A percentile compares a stretch with the other conserved stretches of the same genome.
phyloP scores from a whole-genome alignment of 2,797 vertebrate genomes.

The Phalanger gymnotis region DNA sequence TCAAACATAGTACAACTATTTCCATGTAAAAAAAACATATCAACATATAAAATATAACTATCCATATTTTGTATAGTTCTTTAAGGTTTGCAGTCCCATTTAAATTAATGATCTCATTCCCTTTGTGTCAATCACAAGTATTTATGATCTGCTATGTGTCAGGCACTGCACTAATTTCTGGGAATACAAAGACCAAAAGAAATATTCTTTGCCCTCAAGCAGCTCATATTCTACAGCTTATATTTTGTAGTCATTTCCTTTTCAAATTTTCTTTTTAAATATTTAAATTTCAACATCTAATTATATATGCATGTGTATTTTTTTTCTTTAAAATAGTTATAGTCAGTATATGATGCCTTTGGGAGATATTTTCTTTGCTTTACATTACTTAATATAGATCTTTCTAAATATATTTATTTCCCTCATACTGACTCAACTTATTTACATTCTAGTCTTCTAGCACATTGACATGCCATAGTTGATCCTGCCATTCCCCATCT shows the following conservation, averaged over 20 bases:
- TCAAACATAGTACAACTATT: background rate
- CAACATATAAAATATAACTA: background rate
- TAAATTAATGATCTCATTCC: background rate
- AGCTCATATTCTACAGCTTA: background rate
- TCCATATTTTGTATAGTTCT: background rate
- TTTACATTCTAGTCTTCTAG: background rate
- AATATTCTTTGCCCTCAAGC: background rate
- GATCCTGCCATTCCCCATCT: background rate
- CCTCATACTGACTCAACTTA: background rate
- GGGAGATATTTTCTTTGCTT: background rate
- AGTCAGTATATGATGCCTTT: background rate
- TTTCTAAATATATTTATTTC: background rate
- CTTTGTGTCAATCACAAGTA: background rate
- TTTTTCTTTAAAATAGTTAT: background rate
- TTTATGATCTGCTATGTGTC: rapidly evolving
- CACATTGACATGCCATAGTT: background rate
- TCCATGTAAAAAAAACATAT: background rate
- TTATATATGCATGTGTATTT: no score
- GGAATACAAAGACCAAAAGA: rapidly evolving
- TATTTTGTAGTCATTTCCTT: background rate
- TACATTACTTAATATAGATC: background rate
- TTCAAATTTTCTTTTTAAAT: background rate
- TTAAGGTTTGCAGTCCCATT: background rate
- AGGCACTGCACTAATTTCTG: rapidly evolving
- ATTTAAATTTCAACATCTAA: no score